Conservation (phyloP, 2,888 invertebrate species). For the Pandemis cinnamomeana region DNA sequence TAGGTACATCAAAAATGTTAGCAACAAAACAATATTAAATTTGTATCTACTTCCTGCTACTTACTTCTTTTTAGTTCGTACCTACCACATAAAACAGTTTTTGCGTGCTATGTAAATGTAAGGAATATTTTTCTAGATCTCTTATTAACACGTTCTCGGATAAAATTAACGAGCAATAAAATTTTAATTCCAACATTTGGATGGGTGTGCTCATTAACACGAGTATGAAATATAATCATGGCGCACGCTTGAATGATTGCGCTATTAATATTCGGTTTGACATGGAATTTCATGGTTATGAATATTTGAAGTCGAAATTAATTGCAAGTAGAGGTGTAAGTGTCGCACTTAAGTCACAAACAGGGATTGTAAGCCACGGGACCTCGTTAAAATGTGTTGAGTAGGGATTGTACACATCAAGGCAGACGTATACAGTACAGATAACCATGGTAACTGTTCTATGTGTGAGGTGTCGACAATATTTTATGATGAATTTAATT, state of each 20-base stretch:
- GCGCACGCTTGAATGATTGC: slow-evolving; percentile 19
- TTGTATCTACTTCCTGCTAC: no score
- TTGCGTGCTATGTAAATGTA: not conserved
- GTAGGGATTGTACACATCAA: not conserved
- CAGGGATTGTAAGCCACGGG: not conserved
- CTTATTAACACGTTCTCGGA: not conserved
- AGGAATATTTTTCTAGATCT: not conserved
- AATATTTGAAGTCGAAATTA: slow-evolving; percentile 54
- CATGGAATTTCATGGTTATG: slow-evolving; percentile 47
- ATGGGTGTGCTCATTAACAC: slow-evolving; percentile 27
- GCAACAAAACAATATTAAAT: no score
- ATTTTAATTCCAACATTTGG: slow-evolving; percentile 18
- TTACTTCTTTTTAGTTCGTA: not conserved
- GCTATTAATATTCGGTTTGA: slow-evolving; percentile 44
- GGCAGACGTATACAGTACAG: not conserved
- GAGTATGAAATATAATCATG: slow-evolving; percentile 35
- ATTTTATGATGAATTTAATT: not conserved
- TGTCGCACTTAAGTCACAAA: slow-evolving; percentile 19
- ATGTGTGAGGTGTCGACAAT: not conserved
- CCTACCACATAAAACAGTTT: not conserved
- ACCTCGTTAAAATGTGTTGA: slow-evolving; percentile 5
- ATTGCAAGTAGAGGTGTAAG: slow-evolving; percentile 26
- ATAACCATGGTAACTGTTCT: not conserved
- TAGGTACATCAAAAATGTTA: no score
- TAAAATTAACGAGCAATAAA: slow-evolving; percentile 26